Conservation (phyloP, 1,140 invertebrate species). For the Chrysoperla carnea region DNA sequence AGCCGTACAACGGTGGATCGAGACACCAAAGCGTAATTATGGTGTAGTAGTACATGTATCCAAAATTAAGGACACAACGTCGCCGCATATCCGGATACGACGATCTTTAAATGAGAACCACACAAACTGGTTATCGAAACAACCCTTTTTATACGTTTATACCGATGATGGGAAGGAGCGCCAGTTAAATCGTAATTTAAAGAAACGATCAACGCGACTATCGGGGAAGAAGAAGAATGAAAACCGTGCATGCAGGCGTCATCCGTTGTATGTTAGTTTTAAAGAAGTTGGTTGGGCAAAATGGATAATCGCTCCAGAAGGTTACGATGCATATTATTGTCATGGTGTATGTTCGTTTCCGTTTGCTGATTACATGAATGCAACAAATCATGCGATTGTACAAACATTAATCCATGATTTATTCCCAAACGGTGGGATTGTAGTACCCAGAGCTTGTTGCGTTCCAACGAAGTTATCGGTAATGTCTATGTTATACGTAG, state of each 20-base stretch:
- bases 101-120: slow-evolving; percentile 35
- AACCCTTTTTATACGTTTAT: slow-evolving; percentile 68
- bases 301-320: slow-evolving; percentile 89
- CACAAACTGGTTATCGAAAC: slow-evolving; percentile 35
- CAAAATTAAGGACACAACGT: slow-evolving; percentile 18
- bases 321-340: slow-evolving; percentile 88
- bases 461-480: slow-evolving; percentile 79
- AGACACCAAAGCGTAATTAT: slow-evolving; percentile 51
- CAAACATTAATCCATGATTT: slow-evolving; percentile 82
- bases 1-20: slow-evolving; percentile 69
- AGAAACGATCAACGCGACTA: slow-evolving; percentile 17
- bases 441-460: slow-evolving; percentile 78
- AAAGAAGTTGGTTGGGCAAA: slow-evolving; percentile 76
- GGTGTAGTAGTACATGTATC: slow-evolving; percentile 63
- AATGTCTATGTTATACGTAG: slow-evolving; percentile 78
- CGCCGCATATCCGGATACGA: slow-evolving; percentile 52
- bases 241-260: slow-evolving; percentile 46
- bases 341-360: slow-evolving; percentile 88
- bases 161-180: slow-evolving; percentile 58
- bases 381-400: slow-evolving; percentile 90
- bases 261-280: slow-evolving; percentile 90
- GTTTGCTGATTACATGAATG: slow-evolving; percentile 80
- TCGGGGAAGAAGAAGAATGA: slow-evolving; percentile 51
- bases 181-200: slow-evolving; percentile 27
- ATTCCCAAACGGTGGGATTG: slow-evolving; percentile 59